Conservation (phyloP, 1,140 invertebrate genomes). For the Maniola jurtina region DNA sequence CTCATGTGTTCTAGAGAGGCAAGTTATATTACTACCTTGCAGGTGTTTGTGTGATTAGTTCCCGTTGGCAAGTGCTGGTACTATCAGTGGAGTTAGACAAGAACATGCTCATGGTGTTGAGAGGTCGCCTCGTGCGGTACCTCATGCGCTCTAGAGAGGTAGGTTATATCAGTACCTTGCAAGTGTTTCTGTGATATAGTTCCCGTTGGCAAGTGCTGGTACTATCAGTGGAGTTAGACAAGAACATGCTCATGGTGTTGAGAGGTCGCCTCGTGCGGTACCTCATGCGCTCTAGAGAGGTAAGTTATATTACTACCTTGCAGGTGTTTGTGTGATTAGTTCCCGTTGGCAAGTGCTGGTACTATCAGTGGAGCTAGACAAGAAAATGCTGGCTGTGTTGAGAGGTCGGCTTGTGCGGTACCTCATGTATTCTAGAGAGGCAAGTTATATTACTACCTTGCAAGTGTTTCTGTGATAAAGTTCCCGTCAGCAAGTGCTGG, state of each 20-base stretch:
- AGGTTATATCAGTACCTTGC: slow-evolving; percentile 32
- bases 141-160: slow-evolving; percentile 97
- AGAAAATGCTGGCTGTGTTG: too few relatives aligned
- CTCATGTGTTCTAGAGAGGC: slow-evolving; percentile 97
- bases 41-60: background rate
- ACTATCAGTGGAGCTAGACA: too few relatives aligned
- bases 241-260: slow-evolving; percentile 95
- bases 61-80: slow-evolving; percentile 91
- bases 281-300: slow-evolving; percentile 96
- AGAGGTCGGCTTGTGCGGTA: too few relatives aligned
- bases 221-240: slow-evolving; percentile 94
- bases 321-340: background rate
- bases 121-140: slow-evolving; percentile 95
- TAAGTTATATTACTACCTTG: slow-evolving; percentile 55
- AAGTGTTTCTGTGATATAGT: background rate
- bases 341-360: too few relatives aligned
- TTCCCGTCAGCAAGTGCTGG: too few relatives aligned
- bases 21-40: slow-evolving; percentile 31
- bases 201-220: slow-evolving; percentile 91
- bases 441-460: too few relatives aligned
- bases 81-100: slow-evolving; percentile 95
- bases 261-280: slow-evolving; percentile 95
- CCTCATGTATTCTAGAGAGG: too few relatives aligned
- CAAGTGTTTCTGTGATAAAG: too few relatives aligned
- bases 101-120: slow-evolving; percentile 95